Percentiles rank a stretch among this genome's conserved stretches.
Evolutionary conservation across 2,113 vertebrate species (phyloP).

Genomic region (Penelope pileata): DNA sequence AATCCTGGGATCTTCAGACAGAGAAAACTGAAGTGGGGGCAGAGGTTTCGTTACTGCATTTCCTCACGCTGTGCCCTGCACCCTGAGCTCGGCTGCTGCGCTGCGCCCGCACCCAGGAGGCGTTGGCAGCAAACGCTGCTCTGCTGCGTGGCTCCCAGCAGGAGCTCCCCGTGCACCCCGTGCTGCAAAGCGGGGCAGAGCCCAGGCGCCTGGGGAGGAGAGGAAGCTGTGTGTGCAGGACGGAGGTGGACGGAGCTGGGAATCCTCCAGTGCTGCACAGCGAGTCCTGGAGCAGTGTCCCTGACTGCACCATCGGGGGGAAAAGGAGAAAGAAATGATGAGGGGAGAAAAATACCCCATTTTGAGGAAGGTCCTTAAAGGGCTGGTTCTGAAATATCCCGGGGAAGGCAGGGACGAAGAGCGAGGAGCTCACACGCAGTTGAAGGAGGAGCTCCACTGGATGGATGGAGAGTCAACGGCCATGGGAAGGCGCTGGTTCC

Average conservation of each 20-base stretch:
- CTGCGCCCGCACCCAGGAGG: too few relatives aligned
- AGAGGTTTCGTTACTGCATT: not conserved
- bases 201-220: not conserved
- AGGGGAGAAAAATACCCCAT: not conserved
- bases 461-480: not conserved
- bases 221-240: not conserved
- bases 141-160: not conserved
- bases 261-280: not conserved
- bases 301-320: not conserved
- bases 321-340: not conserved
- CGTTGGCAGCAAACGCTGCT: not conserved
- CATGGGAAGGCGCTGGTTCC: not conserved
- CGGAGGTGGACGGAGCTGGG: rapidly evolving
- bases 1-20: not conserved
- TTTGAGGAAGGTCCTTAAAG: not conserved
- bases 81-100: rapidly evolving
- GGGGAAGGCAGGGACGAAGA: not conserved
- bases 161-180: not conserved
- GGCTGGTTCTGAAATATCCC: not conserved
- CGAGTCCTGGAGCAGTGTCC: not conserved
- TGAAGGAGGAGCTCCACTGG: not conserved
- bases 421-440: rapidly evolving
- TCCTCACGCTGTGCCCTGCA: not conserved
- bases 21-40: not conserved
- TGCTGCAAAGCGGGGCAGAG: not conserved